Evolutionary conservation across 2,797 vertebrate genomes (phyloP).

Genomic region (Enteromius paludinosus): DNA sequence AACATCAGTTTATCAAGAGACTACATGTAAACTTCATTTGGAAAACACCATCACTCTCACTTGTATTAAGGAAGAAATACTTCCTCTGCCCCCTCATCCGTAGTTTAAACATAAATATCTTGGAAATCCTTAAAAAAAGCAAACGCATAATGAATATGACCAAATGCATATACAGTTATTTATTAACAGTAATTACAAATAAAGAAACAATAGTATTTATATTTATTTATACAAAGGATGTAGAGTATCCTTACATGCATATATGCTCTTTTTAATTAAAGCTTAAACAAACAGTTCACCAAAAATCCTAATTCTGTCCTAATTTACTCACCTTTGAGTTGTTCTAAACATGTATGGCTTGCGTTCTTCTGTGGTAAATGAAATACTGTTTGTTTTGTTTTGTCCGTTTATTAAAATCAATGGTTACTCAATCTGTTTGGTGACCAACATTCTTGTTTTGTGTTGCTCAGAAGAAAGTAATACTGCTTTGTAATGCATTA

Average conservation of each 20-base stretch:
- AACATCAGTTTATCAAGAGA: constrained; percentile 1
- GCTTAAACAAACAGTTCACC: not conserved
- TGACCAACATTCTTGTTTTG: not conserved
- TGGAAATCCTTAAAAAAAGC: not conserved
- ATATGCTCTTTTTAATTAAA: constrained; percentile 11
- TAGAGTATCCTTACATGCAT: not conserved
- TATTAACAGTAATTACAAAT: not conserved
- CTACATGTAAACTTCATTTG: constrained; percentile 8
- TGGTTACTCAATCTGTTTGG: not conserved
- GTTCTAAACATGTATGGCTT: not conserved
- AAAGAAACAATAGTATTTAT: not conserved
- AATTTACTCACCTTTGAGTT: not conserved
- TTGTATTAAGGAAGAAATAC: not conserved
- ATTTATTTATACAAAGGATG: not conserved
- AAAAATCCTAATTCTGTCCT: not conserved
- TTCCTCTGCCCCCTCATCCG: not conserved
- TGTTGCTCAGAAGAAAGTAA: not conserved
- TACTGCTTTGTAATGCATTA: not conserved
- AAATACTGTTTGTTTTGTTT: not conserved
- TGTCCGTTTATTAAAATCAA: no score
- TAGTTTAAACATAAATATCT: constrained; percentile 11
- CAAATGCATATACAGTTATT: not conserved
- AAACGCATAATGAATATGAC: not conserved
- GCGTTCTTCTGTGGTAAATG: not conserved
- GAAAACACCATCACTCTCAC: constrained; percentile 36